Evolutionary conservation across 2,888 invertebrate genomes (phyloP).

Genomic region (Scaptomyza tumidula): DNA sequence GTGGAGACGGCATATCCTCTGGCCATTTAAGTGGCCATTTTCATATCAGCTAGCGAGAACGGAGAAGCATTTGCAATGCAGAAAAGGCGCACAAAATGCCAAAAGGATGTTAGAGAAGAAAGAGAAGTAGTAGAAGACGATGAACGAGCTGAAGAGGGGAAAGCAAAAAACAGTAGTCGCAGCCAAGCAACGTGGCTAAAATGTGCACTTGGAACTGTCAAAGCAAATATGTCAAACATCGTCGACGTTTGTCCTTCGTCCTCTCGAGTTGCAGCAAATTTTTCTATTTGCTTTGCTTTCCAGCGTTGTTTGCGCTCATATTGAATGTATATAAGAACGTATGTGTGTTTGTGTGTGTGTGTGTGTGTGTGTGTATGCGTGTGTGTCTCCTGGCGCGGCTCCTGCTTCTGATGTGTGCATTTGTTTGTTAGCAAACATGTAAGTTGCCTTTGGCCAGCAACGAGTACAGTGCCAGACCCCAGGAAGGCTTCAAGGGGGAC

Average conservation of each 20-base stretch:
- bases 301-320: conserved; percentile 74
- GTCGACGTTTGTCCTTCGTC: conserved; percentile 69
- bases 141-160: conserved; percentile 12
- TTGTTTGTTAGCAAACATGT: conserved; percentile 79
- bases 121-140: conserved; percentile 9
- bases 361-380: conserved; percentile 25
- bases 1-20: conserved; percentile 39
- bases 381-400: conserved; percentile 62
- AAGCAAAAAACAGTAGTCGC: conserved; percentile 15
- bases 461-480: conserved; percentile 21
- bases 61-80: conserved; percentile 60
- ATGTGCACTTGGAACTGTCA: conserved; percentile 80
- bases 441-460: conserved; percentile 75
- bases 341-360: conserved; percentile 18
- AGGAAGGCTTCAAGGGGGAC: conserved; percentile 14
- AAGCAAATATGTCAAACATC: conserved; percentile 80
- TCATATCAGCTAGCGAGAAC: conserved; percentile 56
- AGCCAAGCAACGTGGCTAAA: conserved; percentile 68
- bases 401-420: conserved; percentile 68
- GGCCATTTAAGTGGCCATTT: conserved; percentile 76
- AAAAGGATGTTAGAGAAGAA: conserved; percentile 36
- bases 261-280: conserved; percentile 61
- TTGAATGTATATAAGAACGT: conserved; percentile 37
- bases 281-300: conserved; percentile 74
- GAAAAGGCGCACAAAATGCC: conserved; percentile 62